phyloP scores from a whole-genome alignment of 2,888 invertebrate genomes.

The Alloscopus bannaensis region DNA sequence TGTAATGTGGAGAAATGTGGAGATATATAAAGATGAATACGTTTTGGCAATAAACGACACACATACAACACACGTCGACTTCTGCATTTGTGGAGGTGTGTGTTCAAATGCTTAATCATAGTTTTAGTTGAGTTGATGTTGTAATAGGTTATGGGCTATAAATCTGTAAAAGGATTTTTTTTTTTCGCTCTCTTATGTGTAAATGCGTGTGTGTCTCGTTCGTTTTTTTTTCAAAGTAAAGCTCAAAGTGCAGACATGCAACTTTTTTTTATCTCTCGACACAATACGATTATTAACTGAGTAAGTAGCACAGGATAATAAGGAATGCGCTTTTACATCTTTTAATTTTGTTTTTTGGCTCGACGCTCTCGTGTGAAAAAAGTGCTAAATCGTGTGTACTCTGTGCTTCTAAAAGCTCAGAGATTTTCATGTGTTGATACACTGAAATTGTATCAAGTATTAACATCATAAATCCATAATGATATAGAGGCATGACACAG shows the following conservation, averaged over 20 bases:
- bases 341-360: no score
- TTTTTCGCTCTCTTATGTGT: neutral
- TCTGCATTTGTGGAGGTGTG: neutral
- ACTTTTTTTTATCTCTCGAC: no score
- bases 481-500: no score
- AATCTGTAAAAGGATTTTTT: no score
- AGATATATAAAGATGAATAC: neutral
- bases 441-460: no score
- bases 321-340: no score
- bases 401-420: no score
- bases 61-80: no score
- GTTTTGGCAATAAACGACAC: neutral
- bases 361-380: no score
- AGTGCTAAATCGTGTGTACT: no score
- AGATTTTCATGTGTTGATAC: no score
- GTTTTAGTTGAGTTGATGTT: slow-evolving; percentile 18
- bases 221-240: neutral
- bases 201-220: neutral
- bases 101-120: neutral
- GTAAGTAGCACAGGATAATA: slow-evolving; percentile 23
- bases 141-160: slow-evolving; percentile 36
- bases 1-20: neutral
- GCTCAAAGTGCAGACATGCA: neutral
- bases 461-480: no score
- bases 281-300: neutral